These are phyloP conservation scores for Conchocele bisecta DNA, from an alignment of 2,888 invertebrate species.

Conservation along the genomic window DNA sequence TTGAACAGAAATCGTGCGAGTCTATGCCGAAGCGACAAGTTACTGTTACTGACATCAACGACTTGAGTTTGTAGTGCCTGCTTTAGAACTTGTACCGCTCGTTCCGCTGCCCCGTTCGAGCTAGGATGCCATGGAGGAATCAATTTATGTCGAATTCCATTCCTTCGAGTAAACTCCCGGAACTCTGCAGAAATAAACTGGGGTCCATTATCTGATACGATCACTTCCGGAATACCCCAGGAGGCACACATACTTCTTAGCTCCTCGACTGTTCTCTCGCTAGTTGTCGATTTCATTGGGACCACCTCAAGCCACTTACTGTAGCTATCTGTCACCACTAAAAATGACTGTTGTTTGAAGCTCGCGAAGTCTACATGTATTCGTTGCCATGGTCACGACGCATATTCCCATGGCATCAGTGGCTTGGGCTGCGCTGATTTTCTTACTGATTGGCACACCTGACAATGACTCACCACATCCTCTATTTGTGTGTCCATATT, in stretches of 20 bases:
- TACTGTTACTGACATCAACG: not conserved
- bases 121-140: conserved; percentile 39
- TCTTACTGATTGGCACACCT: conserved; percentile 14
- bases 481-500: conserved; percentile 15
- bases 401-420: conserved; percentile 37
- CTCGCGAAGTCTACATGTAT: conserved; percentile 44
- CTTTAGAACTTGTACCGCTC: conserved; percentile 48
- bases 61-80: conserved; percentile 20
- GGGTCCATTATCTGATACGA: conserved; percentile 48
- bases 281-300: conserved; percentile 7
- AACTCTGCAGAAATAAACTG: conserved; percentile 44
- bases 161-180: conserved; percentile 29
- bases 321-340: conserved; percentile 24
- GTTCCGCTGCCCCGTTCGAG: conserved; percentile 49
- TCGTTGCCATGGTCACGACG: conserved; percentile 21
- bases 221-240: conserved; percentile 24
- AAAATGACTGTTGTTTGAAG: conserved; percentile 21
- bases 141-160: conserved; percentile 44
- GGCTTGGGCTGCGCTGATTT: conserved; percentile 10
- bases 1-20: conserved; percentile 30
- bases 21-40: conserved; percentile 14
- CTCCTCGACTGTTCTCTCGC: conserved; percentile 16
- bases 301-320: conserved; percentile 26
- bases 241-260: conserved; percentile 20
- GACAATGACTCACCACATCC: conserved; percentile 3